These are phyloP conservation scores for Callospermophilus lateralis DNA, from an alignment of 2,113 vertebrate species.

Conservation along the genomic window DNA sequence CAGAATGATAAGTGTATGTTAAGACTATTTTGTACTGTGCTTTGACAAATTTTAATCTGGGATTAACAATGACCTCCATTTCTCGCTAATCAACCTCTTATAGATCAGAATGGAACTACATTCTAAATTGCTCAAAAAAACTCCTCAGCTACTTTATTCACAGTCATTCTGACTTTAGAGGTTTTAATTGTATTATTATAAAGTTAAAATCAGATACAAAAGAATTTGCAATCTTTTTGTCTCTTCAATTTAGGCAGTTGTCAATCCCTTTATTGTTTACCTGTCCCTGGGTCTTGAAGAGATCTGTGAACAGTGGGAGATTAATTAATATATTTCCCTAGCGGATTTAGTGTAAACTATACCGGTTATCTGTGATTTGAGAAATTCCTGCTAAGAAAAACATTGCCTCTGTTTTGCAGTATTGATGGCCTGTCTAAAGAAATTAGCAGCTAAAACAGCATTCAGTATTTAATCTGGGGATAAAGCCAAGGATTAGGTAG, in stretches of 20 bases:
- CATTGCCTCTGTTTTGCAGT: slow-evolving; percentile 42
- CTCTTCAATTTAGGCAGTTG: background rate
- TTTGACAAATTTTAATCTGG: slow-evolving; percentile 51
- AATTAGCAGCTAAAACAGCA: slow-evolving; percentile 63
- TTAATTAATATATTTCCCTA: slow-evolving; percentile 43
- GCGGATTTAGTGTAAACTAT: background rate
- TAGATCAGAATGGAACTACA: background rate
- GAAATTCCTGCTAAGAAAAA: slow-evolving; percentile 36
- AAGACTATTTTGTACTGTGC: background rate
- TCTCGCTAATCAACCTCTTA: background rate
- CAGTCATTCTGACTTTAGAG: background rate
- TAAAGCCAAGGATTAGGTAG: slow-evolving; percentile 74
- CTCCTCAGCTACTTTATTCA: background rate
- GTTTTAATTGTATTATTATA: background rate
- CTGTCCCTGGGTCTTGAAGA: background rate
- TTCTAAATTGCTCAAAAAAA: background rate
- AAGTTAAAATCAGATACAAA: slow-evolving; percentile 28
- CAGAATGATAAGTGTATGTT: slow-evolving; percentile 28
- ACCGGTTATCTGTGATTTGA: slow-evolving; percentile 24
- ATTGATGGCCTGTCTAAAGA: slow-evolving; percentile 39
- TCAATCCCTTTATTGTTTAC: background rate
- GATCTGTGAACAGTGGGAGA: background rate
- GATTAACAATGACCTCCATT: slow-evolving; percentile 2
- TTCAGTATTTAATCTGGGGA: slow-evolving; percentile 70
- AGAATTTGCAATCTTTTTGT: background rate